Percentiles rank a stretch among this genome's conserved stretches.
phyloP scores from a whole-genome alignment of 1,140 invertebrate genomes.

The Littorina saxatilis region DNA sequence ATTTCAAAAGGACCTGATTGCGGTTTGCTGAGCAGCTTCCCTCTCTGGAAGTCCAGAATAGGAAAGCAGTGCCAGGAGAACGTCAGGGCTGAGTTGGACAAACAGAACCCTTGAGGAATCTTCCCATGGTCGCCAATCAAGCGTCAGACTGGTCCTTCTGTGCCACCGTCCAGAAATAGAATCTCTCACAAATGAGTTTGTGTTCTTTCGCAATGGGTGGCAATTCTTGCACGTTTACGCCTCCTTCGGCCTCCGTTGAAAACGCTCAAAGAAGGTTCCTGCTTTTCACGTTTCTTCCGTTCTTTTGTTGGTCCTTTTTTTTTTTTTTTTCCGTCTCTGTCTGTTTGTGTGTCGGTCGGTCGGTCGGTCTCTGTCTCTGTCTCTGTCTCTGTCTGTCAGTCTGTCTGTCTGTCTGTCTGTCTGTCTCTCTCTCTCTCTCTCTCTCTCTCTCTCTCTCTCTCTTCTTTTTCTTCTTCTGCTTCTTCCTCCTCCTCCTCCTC shows the following conservation, averaged over 20 bases:
- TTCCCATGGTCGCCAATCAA: background rate
- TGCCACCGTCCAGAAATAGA: background rate
- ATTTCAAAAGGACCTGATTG: background rate
- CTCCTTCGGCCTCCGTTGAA: background rate
- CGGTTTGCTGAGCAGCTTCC: too few relatives aligned
- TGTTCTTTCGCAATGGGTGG: background rate
- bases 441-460: background rate
- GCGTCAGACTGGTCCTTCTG: background rate
- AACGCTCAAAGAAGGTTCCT: background rate
- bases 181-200: background rate
- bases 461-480: background rate
- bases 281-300: background rate
- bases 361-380: too few relatives aligned
- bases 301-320: background rate
- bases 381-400: background rate
- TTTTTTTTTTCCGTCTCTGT: background rate
- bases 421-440: background rate
- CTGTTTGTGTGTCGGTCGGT: too few relatives aligned
- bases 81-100: background rate
- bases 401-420: background rate
- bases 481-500: too few relatives aligned
- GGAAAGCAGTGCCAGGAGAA: background rate
- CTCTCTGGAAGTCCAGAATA: too few relatives aligned
- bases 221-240: background rate
- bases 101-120: background rate